These are phyloP conservation scores for Macquaria ambigua DNA, from an alignment of 2,113 vertebrate genomes.

Conservation along the genomic window DNA sequence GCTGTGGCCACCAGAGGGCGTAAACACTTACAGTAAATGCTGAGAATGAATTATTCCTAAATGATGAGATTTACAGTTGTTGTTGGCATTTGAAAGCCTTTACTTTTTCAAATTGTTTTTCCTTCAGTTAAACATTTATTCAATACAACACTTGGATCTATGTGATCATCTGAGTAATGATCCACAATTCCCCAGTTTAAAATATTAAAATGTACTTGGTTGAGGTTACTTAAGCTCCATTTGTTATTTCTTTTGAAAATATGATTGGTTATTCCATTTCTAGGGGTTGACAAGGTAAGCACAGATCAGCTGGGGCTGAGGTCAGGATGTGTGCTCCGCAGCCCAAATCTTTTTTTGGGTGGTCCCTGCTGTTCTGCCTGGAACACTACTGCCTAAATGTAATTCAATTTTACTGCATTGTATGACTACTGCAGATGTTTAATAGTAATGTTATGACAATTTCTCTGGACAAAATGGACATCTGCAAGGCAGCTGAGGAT, in stretches of 20 bases:
- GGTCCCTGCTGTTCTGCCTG: no score
- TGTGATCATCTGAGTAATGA: background rate
- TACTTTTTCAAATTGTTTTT: background rate
- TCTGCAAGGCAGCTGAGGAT: no score
- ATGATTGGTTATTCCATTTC: background rate
- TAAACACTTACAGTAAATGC: background rate
- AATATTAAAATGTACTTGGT: background rate
- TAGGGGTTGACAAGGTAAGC: no score
- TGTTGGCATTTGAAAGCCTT: background rate
- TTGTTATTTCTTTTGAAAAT: background rate
- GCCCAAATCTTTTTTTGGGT: no score
- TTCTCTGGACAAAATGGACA: no score
- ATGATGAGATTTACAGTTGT: background rate
- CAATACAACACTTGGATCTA: background rate
- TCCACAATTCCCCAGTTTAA: background rate
- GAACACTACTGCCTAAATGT: no score
- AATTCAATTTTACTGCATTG: no score
- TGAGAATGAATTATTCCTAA: background rate
- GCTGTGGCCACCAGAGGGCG: constrained; percentile 63
- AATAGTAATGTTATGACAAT: no score
- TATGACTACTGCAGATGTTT: no score
- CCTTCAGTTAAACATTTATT: background rate
- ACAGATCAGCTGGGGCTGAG: no score
- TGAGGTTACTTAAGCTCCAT: background rate
- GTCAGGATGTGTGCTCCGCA: no score